A percentile compares a stretch with the other conserved stretches of the same genome.
These are phyloP conservation scores for Brachyhypopomus gauderio DNA, from an alignment of 2,113 vertebrate genomes.

Conservation along the genomic window DNA sequence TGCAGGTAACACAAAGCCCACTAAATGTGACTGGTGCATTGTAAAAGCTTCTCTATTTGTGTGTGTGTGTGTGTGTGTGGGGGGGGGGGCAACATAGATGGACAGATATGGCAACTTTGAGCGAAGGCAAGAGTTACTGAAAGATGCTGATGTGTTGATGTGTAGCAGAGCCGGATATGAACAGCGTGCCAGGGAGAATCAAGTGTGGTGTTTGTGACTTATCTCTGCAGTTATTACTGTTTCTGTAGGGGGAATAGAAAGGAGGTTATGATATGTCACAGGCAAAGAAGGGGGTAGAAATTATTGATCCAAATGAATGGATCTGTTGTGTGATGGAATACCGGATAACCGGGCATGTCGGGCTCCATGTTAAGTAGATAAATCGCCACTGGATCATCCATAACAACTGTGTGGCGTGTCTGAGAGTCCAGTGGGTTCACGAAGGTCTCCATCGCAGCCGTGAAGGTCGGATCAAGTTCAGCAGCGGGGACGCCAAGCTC, in stretches of 20 bases:
- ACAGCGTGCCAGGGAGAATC: no score
- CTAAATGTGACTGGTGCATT: not conserved
- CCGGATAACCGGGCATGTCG: not conserved
- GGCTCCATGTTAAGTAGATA: not conserved
- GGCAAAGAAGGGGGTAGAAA: no score
- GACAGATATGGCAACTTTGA: not conserved
- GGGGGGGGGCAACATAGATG: no score
- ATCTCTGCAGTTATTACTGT: no score
- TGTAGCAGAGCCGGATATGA: not conserved
- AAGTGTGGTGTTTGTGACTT: no score
- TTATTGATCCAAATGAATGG: no score
- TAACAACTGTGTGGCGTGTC: not conserved
- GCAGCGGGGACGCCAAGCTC: no score
- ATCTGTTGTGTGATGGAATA: no score
- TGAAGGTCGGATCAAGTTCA: no score
- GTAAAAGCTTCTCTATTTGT: slow-evolving; percentile 6
- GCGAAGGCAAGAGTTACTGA: slow-evolving; percentile 25
- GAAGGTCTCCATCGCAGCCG: not conserved
- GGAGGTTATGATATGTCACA: no score
- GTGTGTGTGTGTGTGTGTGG: no score
- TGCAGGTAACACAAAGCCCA: slow-evolving; percentile 16
- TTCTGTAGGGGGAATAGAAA: no score
- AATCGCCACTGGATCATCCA: not conserved
- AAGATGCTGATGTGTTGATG: not conserved
- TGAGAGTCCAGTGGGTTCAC: not conserved